phyloP scores from a whole-genome alignment of 2,797 vertebrate species.

The Ctenosaura bakeri region DNA sequence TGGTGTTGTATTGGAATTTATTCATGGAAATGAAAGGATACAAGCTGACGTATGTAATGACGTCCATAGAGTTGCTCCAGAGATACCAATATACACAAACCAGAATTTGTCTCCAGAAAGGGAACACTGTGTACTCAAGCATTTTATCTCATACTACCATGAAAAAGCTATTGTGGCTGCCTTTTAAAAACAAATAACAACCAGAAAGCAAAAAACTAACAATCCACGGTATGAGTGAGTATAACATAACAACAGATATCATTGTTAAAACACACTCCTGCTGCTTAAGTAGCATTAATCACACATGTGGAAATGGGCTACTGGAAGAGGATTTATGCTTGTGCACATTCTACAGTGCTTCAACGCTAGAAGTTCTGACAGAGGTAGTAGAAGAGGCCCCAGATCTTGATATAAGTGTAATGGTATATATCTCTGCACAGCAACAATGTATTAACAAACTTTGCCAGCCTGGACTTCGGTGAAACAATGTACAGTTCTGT shows the following conservation, averaged over 20 bases:
- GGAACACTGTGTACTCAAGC: neutral
- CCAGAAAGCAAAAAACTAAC: neutral
- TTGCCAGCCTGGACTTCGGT: neutral
- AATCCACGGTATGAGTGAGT: no score
- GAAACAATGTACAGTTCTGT: neutral
- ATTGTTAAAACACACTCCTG: neutral
- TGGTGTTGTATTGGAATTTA: neutral
- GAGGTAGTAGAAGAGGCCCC: neutral
- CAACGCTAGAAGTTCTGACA: neutral
- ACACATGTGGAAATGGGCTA: neutral
- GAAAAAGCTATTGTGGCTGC: neutral
- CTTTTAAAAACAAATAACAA: neutral
- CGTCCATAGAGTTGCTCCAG: neutral
- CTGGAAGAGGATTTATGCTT: neutral
- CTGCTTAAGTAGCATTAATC: neutral
- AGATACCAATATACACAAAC: slow-evolving; percentile 12
- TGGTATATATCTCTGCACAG: neutral
- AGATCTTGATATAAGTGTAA: neutral
- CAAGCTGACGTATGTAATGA: neutral
- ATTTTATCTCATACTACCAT: neutral
- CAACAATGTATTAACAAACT: neutral
- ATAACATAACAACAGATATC: neutral
- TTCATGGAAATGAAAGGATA: slow-evolving; percentile 5
- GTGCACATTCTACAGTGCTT: neutral
- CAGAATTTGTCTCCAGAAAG: slow-evolving; percentile 1